phyloP scores from a whole-genome alignment of 1,140 invertebrate genomes.

The Pseudachorutes palmiensis region DNA sequence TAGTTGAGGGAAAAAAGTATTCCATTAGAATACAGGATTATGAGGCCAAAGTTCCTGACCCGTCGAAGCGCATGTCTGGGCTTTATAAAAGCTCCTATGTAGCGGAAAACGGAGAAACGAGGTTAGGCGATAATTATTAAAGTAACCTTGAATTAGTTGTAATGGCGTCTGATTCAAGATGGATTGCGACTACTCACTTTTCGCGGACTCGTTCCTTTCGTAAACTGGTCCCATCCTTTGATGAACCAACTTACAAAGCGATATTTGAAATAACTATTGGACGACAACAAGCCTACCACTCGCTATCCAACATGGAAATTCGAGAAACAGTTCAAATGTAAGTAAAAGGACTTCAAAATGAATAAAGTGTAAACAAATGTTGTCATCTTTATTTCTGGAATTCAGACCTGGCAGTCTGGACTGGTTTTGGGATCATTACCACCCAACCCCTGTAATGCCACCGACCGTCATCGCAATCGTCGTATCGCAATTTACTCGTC shows the following conservation, averaged over 20 bases:
- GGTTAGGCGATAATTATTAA: background rate
- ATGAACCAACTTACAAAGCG: conserved; percentile 76
- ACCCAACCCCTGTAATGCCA: conserved; percentile 21
- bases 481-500: conserved; percentile 20
- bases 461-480: conserved; percentile 27
- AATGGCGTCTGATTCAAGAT: background rate
- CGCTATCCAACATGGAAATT: conserved; percentile 47
- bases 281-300: conserved; percentile 30
- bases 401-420: conserved; percentile 2
- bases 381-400: background rate
- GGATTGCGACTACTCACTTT: conserved; percentile 19
- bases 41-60: conserved; percentile 8
- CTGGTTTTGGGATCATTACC: conserved; percentile 27
- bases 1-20: conserved; percentile 6
- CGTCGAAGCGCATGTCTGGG: background rate
- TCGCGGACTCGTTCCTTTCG: conserved; percentile 48
- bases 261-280: conserved; percentile 58
- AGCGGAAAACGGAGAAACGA: background rate
- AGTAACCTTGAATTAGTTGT: background rate
- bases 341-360: background rate
- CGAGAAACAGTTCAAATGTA: conserved; percentile 14
- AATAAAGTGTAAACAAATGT: background rate
- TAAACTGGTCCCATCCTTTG: conserved; percentile 83
- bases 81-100: conserved; percentile 15
- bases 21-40: conserved; percentile 15